These are phyloP conservation scores for Aphelenchoides avenae DNA, from an alignment of 1,140 invertebrate species.

Conservation along the genomic window DNA sequence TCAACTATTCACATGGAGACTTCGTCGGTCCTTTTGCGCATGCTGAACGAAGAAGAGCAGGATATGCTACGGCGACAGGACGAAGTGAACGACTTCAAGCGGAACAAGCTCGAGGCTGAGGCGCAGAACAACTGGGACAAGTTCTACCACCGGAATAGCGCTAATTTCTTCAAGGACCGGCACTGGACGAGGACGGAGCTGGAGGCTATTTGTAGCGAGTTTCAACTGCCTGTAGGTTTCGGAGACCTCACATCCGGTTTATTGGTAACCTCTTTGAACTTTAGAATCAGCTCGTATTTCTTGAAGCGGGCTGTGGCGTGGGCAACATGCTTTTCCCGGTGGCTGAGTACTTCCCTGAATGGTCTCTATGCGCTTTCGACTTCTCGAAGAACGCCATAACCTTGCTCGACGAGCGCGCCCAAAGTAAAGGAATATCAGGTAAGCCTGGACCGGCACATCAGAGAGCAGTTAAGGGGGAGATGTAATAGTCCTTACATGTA, in stretches of 20 bases:
- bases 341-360: conserved; percentile 71
- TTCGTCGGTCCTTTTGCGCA: too few relatives aligned
- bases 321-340: conserved; percentile 93
- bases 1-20: too few relatives aligned
- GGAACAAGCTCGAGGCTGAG: conserved; percentile 75
- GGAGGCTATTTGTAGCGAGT: conserved; percentile 68
- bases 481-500: too few relatives aligned
- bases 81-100: conserved; percentile 71
- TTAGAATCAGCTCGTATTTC: conserved; percentile 60
- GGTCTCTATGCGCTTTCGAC: conserved; percentile 84
- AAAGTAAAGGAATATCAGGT: too few relatives aligned
- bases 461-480: too few relatives aligned
- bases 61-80: conserved; percentile 29
- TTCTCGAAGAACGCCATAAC: conserved; percentile 74
- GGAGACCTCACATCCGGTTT: neutral
- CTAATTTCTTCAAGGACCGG: conserved; percentile 86
- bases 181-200: conserved; percentile 96
- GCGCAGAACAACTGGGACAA: conserved; percentile 91
- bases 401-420: conserved; percentile 69
- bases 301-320: conserved; percentile 94
- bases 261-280: conserved; percentile 28
- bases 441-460: too few relatives aligned
- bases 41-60: conserved; percentile 43
- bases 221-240: conserved; percentile 38
- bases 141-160: conserved; percentile 76